phyloP scores from a whole-genome alignment of 2,113 vertebrate species.

The Lepus europaeus region DNA sequence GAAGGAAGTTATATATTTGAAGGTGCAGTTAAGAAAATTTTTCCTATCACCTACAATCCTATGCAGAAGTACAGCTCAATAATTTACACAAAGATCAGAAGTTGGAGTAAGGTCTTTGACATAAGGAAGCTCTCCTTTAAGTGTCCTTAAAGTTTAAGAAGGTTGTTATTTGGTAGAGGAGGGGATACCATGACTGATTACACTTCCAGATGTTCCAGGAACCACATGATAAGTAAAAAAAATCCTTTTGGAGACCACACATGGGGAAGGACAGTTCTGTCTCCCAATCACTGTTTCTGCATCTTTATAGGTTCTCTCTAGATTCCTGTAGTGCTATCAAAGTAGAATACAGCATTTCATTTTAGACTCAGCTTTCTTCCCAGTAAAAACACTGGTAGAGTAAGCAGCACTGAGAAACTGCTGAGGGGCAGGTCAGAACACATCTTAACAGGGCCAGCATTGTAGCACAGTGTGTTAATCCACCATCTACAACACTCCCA shows the following conservation, averaged over 20 bases:
- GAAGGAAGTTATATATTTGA: background rate
- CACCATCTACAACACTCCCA: no score
- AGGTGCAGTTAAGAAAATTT: background rate
- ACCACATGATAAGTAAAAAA: background rate
- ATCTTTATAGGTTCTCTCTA: background rate
- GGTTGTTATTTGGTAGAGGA: background rate
- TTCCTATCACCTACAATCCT: background rate
- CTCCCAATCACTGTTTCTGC: background rate
- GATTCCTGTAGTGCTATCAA: background rate
- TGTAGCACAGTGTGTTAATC: no score
- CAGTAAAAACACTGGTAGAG: background rate
- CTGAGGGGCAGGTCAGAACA: background rate
- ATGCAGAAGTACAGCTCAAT: background rate
- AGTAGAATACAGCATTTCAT: background rate
- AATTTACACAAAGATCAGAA: background rate
- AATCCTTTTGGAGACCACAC: background rate
- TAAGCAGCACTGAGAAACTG: background rate
- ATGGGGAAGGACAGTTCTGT: background rate
- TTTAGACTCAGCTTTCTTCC: background rate
- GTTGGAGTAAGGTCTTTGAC: background rate
- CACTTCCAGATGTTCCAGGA: background rate
- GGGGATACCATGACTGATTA: background rate
- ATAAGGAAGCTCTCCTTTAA: background rate
- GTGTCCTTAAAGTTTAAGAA: slow-evolving; percentile 19
- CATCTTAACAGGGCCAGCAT: background rate